Conservation (phyloP, 2,888 invertebrate species). For the Dinocampus coccinellae region DNA sequence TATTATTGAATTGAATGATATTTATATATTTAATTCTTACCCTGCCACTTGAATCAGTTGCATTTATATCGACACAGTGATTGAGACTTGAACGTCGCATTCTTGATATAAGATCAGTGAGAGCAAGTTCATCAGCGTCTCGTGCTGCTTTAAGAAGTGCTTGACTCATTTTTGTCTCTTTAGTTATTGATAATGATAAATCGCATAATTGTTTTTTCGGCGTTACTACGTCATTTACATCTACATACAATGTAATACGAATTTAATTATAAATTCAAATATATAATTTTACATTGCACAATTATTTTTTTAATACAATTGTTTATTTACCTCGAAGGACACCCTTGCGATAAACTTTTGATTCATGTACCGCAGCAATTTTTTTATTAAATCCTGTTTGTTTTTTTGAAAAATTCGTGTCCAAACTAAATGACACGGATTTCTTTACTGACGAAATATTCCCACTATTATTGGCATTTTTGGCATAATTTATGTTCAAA, state of each 20-base stretch:
- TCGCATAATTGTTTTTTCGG: conserved; percentile 52
- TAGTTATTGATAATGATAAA: conserved; percentile 39
- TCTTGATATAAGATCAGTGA: conserved; percentile 69
- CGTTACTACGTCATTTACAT: conserved; percentile 39
- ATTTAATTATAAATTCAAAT: too few relatives aligned
- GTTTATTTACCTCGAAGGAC: conserved; percentile 60
- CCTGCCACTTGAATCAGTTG: conserved; percentile 73
- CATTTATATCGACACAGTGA: conserved; percentile 71
- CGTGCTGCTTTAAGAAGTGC: conserved; percentile 72
- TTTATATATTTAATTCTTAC: conserved; percentile 66
- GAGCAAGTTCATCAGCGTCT: conserved; percentile 71
- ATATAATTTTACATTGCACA: too few relatives aligned
- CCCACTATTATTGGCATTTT: neutral
- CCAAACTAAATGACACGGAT: conserved; percentile 65
- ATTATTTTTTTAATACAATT: neutral
- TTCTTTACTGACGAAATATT: conserved; percentile 50
- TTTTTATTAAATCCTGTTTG: conserved; percentile 48
- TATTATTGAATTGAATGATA: neutral
- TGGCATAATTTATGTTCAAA: conserved; percentile 38
- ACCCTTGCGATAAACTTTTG: conserved; percentile 62
- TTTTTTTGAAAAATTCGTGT: conserved; percentile 61
- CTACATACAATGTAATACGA: conserved; percentile 19
- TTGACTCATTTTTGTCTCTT: conserved; percentile 55
- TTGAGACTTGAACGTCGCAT: conserved; percentile 60
- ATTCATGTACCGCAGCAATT: conserved; percentile 61